A percentile compares a stretch with the other conserved stretches of the same genome.
These are phyloP conservation scores for Apis florea DNA, from an alignment of 1,140 invertebrate species.

Conservation along the genomic window DNA sequence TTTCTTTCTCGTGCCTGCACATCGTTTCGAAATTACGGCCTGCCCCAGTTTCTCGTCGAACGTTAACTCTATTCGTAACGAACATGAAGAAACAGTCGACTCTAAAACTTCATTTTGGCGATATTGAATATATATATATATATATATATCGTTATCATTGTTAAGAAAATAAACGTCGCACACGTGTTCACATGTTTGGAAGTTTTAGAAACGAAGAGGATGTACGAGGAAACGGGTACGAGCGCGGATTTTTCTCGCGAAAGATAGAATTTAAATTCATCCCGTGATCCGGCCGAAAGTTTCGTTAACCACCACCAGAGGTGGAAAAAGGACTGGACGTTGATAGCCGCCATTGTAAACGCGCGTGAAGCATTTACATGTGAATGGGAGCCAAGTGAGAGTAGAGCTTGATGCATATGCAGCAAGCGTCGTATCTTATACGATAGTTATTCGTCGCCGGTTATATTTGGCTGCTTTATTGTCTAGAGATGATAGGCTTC, in stretches of 20 bases:
- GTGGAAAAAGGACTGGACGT: neutral
- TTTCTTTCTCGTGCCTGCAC: neutral
- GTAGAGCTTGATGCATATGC: constrained; percentile 33
- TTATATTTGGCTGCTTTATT: constrained; percentile 27
- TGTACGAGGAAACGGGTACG: no score
- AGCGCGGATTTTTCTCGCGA: neutral
- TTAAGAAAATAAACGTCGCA: neutral
- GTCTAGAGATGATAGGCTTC: constrained; percentile 13
- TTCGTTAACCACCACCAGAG: neutral
- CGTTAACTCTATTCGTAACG: neutral
- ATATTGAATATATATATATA: neutral
- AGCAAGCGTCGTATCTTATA: constrained; percentile 9
- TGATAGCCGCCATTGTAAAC: neutral
- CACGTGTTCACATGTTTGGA: neutral
- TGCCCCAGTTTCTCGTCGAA: neutral
- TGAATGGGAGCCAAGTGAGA: constrained; percentile 21
- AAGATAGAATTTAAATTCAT: neutral
- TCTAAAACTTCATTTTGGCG: neutral
- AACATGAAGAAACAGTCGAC: neutral
- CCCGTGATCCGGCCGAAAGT: neutral
- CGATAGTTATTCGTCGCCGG: constrained; percentile 20
- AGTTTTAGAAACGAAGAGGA: no score
- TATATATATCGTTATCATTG: no score
- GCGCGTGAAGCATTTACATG: constrained; percentile 28
- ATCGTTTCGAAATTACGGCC: neutral